Evolutionary conservation across 2,888 invertebrate species (phyloP), one percentile per base, ranked within the genome.

Genomic region (Dorcus hopei): DNA sequence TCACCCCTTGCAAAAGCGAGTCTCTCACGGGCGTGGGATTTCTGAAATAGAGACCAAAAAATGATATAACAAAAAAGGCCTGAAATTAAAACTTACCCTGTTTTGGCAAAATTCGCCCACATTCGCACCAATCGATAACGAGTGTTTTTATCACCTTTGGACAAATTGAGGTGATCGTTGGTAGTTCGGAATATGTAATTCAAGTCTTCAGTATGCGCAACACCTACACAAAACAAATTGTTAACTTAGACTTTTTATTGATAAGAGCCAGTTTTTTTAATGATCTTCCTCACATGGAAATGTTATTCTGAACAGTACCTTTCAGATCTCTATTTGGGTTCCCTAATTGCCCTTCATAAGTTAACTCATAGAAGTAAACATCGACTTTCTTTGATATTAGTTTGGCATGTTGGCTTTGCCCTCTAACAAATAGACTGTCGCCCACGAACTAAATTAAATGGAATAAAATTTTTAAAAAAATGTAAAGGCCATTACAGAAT

Each of bases 131-230:
- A 57, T 45, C 26, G 56, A 39, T 45, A 60, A 38, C 81, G 79
- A 56, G 81, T 77, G 23, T 63, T 65, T 70, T 72, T 75, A 60
- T 83, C 76, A 19, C 9, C 14, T 4, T 33, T 33, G 26, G 26
- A 33, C 26, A 33, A 33, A 7, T 14, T 11, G 16, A 6, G 16
- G 19, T 51, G 23, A 9, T 23, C 16, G 2, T 54, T 73, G 68
- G 16, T 65, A 61, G 11, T 82, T 72, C 74, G 80, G 51, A 61
- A 68, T 8, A 66, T 38, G 48, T 65, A 68, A 23, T 55, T 50
- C 5, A 68, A 53, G 51, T 68, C 68, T 40, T 65, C 68, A 14
- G 61, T 54, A 49, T 67, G 66, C 1, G 65, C 64, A 39, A 62
- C 65, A 11, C 66, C 67, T 67, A 39, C 45, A 0, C 16, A n/a